These are phyloP conservation scores for Peromyscus aztecus DNA, from an alignment of 2,797 vertebrate genomes.

Conservation along the genomic window DNA sequence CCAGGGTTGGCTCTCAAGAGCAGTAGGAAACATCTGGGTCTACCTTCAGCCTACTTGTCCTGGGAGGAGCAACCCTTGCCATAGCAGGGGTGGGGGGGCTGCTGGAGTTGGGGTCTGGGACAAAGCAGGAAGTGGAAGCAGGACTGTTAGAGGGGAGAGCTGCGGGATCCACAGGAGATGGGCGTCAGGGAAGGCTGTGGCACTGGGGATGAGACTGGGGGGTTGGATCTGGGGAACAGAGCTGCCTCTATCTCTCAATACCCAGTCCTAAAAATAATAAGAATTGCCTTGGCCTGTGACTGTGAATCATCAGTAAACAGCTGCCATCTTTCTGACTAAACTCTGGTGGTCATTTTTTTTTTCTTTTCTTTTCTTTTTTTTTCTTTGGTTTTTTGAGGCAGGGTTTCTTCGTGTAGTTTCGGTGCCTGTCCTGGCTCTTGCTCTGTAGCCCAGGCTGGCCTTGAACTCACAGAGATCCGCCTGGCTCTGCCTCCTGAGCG, in stretches of 20 bases:
- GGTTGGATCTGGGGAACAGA: not conserved
- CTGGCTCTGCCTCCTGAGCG: too few relatives aligned
- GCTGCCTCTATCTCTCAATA: not conserved
- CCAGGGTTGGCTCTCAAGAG: not conserved
- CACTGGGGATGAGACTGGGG: too few relatives aligned
- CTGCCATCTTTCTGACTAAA: not conserved
- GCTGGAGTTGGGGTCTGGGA: not conserved
- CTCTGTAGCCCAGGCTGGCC: too few relatives aligned
- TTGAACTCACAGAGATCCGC: too few relatives aligned
- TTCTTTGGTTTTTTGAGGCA: too few relatives aligned
- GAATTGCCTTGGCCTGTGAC: not conserved
- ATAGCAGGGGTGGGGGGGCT: not conserved
- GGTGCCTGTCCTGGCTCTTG: too few relatives aligned
- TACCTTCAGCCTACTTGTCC: not conserved
- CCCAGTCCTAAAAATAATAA: not conserved
- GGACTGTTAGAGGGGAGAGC: too few relatives aligned
- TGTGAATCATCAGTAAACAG: constrained; percentile 14
- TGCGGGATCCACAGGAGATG: not conserved
- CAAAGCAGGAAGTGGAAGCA: not conserved
- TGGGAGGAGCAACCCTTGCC: not conserved
- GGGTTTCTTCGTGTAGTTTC: too few relatives aligned
- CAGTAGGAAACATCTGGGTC: not conserved
- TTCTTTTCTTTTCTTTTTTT: not conserved
- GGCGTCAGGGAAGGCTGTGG: not conserved
- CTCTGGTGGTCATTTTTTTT: not conserved